Evolutionary conservation across 2,113 vertebrate species (phyloP).

Genomic region (Ictidomys tridecemlineatus): DNA sequence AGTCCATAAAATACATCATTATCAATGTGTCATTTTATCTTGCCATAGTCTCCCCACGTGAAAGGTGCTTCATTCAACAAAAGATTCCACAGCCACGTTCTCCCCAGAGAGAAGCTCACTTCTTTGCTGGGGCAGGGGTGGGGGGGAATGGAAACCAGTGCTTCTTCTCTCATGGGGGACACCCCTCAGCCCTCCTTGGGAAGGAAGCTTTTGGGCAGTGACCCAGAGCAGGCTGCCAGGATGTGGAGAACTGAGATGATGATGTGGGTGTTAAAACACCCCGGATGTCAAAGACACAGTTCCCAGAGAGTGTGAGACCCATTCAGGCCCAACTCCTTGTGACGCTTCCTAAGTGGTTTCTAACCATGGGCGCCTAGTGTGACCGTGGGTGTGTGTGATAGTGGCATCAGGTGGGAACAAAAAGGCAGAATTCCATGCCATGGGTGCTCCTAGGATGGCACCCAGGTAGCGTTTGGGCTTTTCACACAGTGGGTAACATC

Average conservation of each 20-base stretch:
- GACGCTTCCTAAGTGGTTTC: neutral
- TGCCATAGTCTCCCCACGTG: constrained; percentile 87
- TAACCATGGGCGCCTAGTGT: neutral
- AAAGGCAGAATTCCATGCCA: no score
- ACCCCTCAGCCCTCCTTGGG: rapidly evolving
- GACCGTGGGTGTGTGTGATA: rapidly evolving
- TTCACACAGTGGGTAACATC: neutral
- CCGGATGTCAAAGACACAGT: neutral
- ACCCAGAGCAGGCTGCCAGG: neutral
- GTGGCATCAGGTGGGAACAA: rapidly evolving
- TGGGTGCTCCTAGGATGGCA: neutral
- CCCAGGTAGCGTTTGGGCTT: neutral
- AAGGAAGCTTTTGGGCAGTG: neutral
- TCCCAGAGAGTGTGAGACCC: neutral
- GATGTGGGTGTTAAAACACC: neutral
- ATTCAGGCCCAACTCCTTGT: neutral
- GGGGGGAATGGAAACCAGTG: neutral
- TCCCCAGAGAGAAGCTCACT: constrained; percentile 76
- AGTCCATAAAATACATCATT: constrained; percentile 93
- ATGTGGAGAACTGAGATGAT: neutral
- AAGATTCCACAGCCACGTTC: constrained; percentile 87
- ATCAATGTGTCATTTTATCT: constrained; percentile 91
- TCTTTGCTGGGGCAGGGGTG: neutral
- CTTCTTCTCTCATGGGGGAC: rapidly evolving
- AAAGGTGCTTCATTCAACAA: constrained; percentile 90